Conservation (phyloP, 2,797 vertebrate species). For the Oophaga sylvatica region DNA sequence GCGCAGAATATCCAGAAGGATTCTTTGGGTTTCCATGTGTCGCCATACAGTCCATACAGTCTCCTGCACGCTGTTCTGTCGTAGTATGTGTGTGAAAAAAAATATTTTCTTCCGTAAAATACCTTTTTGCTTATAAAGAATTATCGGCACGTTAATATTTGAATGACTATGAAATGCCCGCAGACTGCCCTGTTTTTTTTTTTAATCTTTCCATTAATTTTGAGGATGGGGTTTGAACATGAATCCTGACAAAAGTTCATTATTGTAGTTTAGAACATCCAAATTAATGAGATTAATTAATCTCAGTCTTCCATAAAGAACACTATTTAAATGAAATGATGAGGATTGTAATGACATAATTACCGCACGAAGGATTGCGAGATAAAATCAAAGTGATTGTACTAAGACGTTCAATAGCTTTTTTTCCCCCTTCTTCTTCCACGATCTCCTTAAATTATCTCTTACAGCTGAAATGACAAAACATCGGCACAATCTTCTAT, state of each 20-base stretch:
- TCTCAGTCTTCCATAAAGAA: conserved; percentile 57
- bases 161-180: conserved; percentile 9
- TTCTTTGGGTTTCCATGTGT: not conserved
- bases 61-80: not conserved
- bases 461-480: conserved; percentile 30
- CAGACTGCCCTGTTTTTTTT: not conserved
- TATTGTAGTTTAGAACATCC: conserved; percentile 52
- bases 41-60: not conserved
- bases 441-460: conserved; percentile 42
- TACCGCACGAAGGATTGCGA: conserved; percentile 35
- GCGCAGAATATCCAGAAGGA: too few species aligned
- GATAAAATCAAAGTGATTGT: conserved; percentile 57
- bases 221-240: conserved; percentile 40
- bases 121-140: conserved; percentile 27
- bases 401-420: conserved; percentile 14
- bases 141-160: conserved; percentile 2
- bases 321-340: conserved; percentile 57
- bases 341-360: conserved; percentile 58
- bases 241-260: conserved; percentile 61
- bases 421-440: conserved; percentile 30
- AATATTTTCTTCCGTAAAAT: not conserved
- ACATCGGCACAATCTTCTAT: conserved; percentile 30
- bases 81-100: too few species aligned
- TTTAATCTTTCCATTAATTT: conserved; percentile 26
- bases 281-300: conserved; percentile 65